Conservation (phyloP, 2,113 vertebrate species). For the Ochotona curzoniae region DNA sequence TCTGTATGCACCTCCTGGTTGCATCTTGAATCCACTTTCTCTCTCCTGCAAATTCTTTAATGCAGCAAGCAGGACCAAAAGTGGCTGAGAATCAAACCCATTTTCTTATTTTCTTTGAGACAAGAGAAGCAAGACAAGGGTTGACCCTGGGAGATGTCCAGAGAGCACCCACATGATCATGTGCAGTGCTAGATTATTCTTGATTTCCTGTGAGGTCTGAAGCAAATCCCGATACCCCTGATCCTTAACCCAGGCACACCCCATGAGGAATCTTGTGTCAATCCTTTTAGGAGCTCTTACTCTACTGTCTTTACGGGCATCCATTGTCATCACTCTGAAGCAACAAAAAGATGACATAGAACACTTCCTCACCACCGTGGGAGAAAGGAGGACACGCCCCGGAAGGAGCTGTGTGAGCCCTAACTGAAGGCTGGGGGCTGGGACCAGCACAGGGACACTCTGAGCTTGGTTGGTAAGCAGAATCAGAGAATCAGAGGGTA, state of each 20-base stretch:
- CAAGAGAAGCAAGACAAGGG: neutral
- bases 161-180: too few species aligned
- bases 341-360: neutral
- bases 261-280: neutral
- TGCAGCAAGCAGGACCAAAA: neutral
- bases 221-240: neutral
- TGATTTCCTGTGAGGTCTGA: neutral
- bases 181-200: neutral
- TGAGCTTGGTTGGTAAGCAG: neutral
- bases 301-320: neutral
- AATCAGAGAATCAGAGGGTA: neutral
- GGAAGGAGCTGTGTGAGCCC: neutral
- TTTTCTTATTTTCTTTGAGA: neutral
- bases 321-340: neutral
- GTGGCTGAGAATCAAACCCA: neutral
- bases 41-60: neutral
- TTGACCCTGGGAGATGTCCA: neutral
- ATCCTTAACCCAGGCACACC: neutral
- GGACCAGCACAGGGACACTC: too few species aligned
- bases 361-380: fast-evolving
- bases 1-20: neutral
- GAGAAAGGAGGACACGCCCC: neutral
- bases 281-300: neutral
- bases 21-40: neutral
- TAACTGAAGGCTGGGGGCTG: fast-evolving